A percentile compares a stretch with the other conserved stretches of the same genome.
phyloP scores from a whole-genome alignment of 2,797 vertebrate species.

The Chelidonichthys spinosus region DNA sequence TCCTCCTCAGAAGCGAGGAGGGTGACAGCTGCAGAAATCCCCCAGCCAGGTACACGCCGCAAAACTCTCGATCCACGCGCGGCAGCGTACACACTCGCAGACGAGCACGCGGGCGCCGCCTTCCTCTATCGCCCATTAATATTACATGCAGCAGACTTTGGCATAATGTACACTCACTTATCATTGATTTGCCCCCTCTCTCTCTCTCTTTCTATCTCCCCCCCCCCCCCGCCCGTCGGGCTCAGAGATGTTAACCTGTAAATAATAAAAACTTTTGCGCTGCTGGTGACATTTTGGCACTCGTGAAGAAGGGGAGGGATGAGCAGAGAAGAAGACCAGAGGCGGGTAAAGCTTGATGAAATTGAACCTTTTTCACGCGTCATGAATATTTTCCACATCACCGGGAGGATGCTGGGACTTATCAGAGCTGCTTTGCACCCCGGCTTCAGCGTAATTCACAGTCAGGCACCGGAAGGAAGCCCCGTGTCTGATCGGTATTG shows the following conservation, averaged over 20 bases:
- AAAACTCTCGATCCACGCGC: conserved; percentile 61
- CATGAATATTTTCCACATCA: conserved; percentile 75
- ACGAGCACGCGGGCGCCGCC: conserved; percentile 48
- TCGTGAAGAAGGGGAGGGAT: conserved; percentile 40
- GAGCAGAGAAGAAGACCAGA: conserved; percentile 43
- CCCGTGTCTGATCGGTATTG: conserved; percentile 51
- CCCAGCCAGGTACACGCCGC: conserved; percentile 62
- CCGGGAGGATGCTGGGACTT: conserved; percentile 54
- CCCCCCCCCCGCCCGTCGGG: conserved; percentile 43
- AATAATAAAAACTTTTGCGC: conserved; percentile 78
- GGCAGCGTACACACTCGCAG: conserved; percentile 39
- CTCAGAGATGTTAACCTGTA: conserved; percentile 77
- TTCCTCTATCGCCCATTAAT: conserved; percentile 75
- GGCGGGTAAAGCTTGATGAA: conserved; percentile 69
- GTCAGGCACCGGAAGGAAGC: conserved; percentile 29
- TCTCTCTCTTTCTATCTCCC: conserved; percentile 30
- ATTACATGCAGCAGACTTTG: conserved; percentile 80
- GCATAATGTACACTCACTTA: conserved; percentile 77
- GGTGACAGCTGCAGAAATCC: conserved; percentile 80
- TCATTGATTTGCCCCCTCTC: conserved; percentile 72
- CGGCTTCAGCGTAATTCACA: conserved; percentile 44
- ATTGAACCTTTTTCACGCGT: conserved; percentile 66
- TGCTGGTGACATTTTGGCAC: conserved; percentile 73
- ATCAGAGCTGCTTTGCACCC: conserved; percentile 53
- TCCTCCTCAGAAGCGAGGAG: conserved; percentile 67